Evolutionary conservation across 2,113 vertebrate species (phyloP), one percentile per base, ranked within the genome.

Genomic region (Poicephalus gulielmi): DNA sequence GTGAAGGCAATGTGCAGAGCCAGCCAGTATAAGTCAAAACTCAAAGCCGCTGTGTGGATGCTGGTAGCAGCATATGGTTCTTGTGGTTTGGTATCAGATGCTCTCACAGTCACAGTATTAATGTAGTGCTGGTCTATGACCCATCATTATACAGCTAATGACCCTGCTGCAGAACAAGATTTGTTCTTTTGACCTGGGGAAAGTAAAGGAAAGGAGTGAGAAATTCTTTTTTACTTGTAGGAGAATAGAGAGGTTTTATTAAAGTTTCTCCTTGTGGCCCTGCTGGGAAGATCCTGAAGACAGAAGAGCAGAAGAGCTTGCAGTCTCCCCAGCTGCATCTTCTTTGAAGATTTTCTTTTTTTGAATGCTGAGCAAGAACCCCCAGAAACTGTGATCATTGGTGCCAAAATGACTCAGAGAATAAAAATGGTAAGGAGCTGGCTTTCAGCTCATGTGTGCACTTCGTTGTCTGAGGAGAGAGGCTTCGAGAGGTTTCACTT

Each of bases 171-270:
- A 76, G 70, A 41, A 23, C 33, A 28, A 14, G 18, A 35, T 88
- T 92, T 95, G 39, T 73, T 73, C 71, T 81, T 37, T 66, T 69
- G 77, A 92, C 68, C 63, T 39, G 35, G 11, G 35, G 24, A 83
- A 86, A 68, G 33, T 13, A 41, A 74, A 86, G 49, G 33, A 66
- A 71, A 55, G 20, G 49, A 76, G 4, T 27, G 17, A 20, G 9
- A 53, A 86, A 43, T 37, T 55, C 47, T 12, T 75, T 8, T 28
- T 20, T 41, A 31, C 15, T 64, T 35, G 25, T 55, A 44, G 28
- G 68, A 86, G 7, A 70, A 70, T 1, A 30, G 9, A 71, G 55
- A 23, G 7, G 46, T 86, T 91, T 81, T 67, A 53, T 59, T 64
- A 30, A 83, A 47, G 7, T 59, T 89, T 73, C 33, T 69, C 43